Base-by-base conservation (phyloP, 2,113 vertebrate species). In the Hipposideros armiger region DNA sequence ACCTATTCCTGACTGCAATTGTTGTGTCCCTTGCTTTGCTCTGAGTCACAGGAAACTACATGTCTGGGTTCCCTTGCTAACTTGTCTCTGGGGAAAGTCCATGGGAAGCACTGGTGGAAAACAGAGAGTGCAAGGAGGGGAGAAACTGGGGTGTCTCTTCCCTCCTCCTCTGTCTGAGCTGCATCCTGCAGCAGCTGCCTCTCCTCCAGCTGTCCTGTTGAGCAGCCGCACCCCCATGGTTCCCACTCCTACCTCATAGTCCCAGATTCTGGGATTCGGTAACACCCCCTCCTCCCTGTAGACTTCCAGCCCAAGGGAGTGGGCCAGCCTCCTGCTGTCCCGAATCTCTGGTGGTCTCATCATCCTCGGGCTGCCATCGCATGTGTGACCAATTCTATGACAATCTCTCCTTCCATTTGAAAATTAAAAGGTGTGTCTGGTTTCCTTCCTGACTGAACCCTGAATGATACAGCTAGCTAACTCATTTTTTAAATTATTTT, bases 1-100 rank as follows among this genome's bases (percentile, higher is more conserved):
- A 66, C 1, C 1, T 4, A 2, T 20, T 11, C 2, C 32, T 74
- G 32, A 0, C 22, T 2, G 2, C 2, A 2, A 54, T 42, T 54
- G 15, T 2, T 11, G 1, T 9, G 15, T 19, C 8, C 36, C 47
- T 28, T 19, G 13, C 47, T 88, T 50, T 56, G 64, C 24, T 72
- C 20, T 36, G 8, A 15, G 14, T 80, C 85, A 64, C 26, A 20
- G 64, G 73, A 62, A n/a, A 60, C 32, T 2, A 4, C 0, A 11
- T 14, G 56, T 80, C 28, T 19, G 50, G 16, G 26, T 7, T 72
- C 17, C 74, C 17, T 36, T n/a, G 10, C 66, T 26, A n/a, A 56
- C 40, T 42, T 4, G 0, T 42, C n/a, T 81, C 64, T 81, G 56
- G 4, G 17, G 50, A 74, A 45, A 52, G 64, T 47, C 54, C 19